Evolutionary conservation across 1,140 invertebrate species (phyloP).

Genomic region (Schmidtea mediterranea): DNA sequence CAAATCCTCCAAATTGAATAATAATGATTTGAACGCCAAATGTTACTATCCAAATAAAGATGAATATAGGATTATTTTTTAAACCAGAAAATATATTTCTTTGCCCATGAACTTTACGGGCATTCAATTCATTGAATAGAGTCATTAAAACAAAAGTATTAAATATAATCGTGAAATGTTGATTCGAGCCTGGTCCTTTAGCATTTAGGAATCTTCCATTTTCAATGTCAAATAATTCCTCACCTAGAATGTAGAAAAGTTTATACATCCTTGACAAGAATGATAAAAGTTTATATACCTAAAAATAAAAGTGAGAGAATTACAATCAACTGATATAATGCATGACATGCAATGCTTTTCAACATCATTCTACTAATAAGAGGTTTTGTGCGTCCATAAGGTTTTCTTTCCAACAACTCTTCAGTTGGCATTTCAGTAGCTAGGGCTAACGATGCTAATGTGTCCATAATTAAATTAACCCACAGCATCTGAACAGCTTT

Average conservation of each 20-base stretch:
- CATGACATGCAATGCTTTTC: conserved; percentile 95
- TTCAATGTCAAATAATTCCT: neutral
- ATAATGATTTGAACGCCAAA: conserved; percentile 74
- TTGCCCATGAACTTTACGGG: conserved; percentile 93
- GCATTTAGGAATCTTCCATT: neutral
- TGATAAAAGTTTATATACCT: neutral
- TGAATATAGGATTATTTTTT: conserved; percentile 91
- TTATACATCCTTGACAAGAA: no score
- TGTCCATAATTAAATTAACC: conserved; percentile 99
- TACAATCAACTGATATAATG: conserved; percentile 72
- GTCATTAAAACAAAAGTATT: conserved; percentile 99
- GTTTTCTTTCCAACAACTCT: conserved; percentile 69
- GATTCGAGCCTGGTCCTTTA: neutral
- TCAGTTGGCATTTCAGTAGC: conserved; percentile 95
- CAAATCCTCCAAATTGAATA: conserved; percentile 79
- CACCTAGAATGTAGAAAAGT: neutral
- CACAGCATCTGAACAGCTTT: conserved; percentile 98
- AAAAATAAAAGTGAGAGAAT: conserved; percentile 42
- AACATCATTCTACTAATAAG: conserved; percentile 94
- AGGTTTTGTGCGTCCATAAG: conserved; percentile 88
- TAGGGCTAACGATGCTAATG: conserved; percentile 76
- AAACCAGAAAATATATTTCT: conserved; percentile 67
- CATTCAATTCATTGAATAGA: conserved; percentile 96
- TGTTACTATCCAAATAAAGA: conserved; percentile 82
- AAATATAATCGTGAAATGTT: conserved; percentile 97